A percentile compares a stretch with the other conserved stretches of the same genome.
phyloP scores from a whole-genome alignment of 1,140 invertebrate species.

The Lepidurus arcticus region DNA sequence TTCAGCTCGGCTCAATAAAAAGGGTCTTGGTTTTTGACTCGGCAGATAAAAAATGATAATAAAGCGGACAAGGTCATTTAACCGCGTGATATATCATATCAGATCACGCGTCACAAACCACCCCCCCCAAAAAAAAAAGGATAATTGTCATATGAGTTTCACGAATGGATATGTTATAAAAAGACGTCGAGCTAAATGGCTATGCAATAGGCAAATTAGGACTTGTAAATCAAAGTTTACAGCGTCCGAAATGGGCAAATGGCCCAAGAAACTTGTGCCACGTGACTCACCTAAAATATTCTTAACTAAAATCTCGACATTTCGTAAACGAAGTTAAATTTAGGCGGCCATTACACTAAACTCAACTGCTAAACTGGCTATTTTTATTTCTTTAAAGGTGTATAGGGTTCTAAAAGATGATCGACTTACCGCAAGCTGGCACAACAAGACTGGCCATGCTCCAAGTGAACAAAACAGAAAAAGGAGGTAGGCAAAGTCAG shows the following conservation, averaged over 20 bases:
- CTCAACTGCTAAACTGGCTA: neutral
- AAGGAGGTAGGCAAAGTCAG: neutral
- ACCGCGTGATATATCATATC: neutral
- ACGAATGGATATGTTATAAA: neutral
- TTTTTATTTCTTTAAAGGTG: neutral
- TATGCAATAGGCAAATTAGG: neutral
- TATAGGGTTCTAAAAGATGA: neutral
- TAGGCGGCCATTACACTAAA: neutral
- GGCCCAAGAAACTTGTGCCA: neutral
- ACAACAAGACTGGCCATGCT: constrained; percentile 17
- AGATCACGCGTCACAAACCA: neutral
- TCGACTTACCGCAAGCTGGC: neutral
- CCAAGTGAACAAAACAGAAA: neutral
- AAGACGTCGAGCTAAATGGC: neutral
- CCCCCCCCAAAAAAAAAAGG: neutral
- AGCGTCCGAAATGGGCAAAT: neutral
- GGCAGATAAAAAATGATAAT: constrained; percentile 10
- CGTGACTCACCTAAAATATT: neutral
- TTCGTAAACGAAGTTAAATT: neutral
- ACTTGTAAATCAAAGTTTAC: constrained; percentile 19
- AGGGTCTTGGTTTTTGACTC: neutral
- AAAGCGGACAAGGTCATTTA: constrained; percentile 1
- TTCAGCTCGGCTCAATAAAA: neutral
- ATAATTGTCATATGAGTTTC: neutral
- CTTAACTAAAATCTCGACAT: neutral